A percentile compares a stretch with the other conserved stretches of the same genome.
Evolutionary conservation across 1,140 invertebrate genomes (phyloP).

Genomic region (Nephotettix cincticeps): DNA sequence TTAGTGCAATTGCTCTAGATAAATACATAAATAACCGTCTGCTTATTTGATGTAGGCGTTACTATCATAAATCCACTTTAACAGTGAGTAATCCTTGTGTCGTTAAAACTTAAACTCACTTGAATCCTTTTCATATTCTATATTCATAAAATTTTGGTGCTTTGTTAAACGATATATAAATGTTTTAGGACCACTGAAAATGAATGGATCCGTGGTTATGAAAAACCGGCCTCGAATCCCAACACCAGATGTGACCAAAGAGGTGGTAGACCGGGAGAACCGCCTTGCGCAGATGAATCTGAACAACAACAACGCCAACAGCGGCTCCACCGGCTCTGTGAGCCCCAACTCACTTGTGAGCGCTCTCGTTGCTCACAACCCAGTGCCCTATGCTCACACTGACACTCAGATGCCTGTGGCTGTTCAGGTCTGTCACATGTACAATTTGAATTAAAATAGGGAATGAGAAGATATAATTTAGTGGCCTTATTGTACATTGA

Average conservation of each 20-base stretch:
- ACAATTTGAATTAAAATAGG: no score
- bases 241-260: conserved; percentile 81
- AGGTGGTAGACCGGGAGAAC: conserved; percentile 53
- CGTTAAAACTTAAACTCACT: no score
- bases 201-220: conserved; percentile 63
- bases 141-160: no score
- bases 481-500: no score
- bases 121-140: no score
- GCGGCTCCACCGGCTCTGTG: not conserved
- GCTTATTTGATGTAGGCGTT: no score
- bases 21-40: no score
- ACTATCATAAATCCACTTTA: no score
- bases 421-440: conserved; percentile 44
- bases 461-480: no score
- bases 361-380: not conserved
- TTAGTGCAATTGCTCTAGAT: no score
- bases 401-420: conserved; percentile 58
- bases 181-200: conserved; percentile 50
- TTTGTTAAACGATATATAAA: no score
- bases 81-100: no score
- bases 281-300: conserved; percentile 52
- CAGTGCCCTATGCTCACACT: conserved; percentile 37
- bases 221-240: conserved; percentile 79
- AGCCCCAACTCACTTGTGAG: not conserved
- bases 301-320: conserved; percentile 51